Base-by-base conservation (phyloP, 2,797 vertebrate species). In the Neosilurus mollespiculum region DNA sequence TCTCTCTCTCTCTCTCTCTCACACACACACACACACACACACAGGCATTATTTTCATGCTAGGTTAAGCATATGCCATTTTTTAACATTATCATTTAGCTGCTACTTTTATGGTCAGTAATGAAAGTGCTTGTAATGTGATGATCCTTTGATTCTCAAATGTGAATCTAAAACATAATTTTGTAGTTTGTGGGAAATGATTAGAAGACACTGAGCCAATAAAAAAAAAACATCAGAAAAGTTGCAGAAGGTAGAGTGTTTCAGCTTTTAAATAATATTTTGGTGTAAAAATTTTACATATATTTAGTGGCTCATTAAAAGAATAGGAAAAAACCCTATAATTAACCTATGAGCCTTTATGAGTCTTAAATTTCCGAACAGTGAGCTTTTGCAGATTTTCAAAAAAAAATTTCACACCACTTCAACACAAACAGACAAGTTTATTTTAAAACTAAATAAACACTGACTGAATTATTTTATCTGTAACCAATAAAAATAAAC, bases 101-200 rank as follows among this genome's bases (percentile, higher is more conserved):
- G 43, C 43, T 65, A 64, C 26, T 65, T 78, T 26, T 43, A 78
- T 78, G 43, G 43, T 78, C 43, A 53, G 61, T 26, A 65, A 78
- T 53, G 14, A 53, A 65, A 65, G 16, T 0, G 22, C 43, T 78
- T 78, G 20, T 62, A 14, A 78, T 16, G 56, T 43, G 34, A 77
- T 43, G 54, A 54, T 0, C 20, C 12, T 64, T 1, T 34, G 4
- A 62, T 49, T 62, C 18, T 34, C 30, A 61, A 76, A 56, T 37
- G 5, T 76, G 56, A 78, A 64, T 59, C 59, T 49, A 51, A 64
- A 49, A 14, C 20, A 34, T 59, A 9, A 34, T 76, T 76, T 75
- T 16, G n/a, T 26, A 37, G 30, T 30, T 30, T 10, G 16, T 14
- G 10, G 20, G 54, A 59, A 58, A 37, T 76, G 30, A 76, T 59